Base-by-base conservation (phyloP, 2,888 invertebrate species). In the Amphimallon solstitiale region DNA sequence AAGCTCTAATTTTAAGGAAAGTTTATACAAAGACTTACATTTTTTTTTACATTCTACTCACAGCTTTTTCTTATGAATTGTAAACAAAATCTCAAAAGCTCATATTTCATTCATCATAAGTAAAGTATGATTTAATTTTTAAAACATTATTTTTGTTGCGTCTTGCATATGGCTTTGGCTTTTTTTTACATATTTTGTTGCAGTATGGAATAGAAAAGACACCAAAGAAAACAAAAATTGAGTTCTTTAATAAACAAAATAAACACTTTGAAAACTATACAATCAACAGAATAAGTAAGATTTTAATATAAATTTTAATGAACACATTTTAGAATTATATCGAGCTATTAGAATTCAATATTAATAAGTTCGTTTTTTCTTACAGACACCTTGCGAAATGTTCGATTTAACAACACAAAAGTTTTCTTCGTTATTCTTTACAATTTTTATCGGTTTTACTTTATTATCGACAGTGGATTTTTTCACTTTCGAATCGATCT, bases 401-500 rank as follows among this genome's bases (percentile, higher is more conserved):
- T 37, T 17, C 2, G 21, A 45, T 38, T 34, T 56, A 45, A 66
- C 56, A 37, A 67, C 59, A 6, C 56, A 45, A 46, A 67, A 67
- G 63, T 67, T 46, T 23, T 38, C 23, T 5, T 67, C 67, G 9
- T 29, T 45, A 63, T 63, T 63, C 29, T 67, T 67, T 34, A 63
- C 45, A 23, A 67, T 67, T 19, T 63, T 67, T 6, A 67, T 56
- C 1, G 67, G 63, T 48, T 67, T 67, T 5, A 67, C 40, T 34
- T 51, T 48, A 29, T 34, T 17, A 12, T 63, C 51, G n/a, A 17
- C n/a, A 2, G 37, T 9, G 4, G 46, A 10, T 12, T 48, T 54
- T 17, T 29, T 46, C 43, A 51, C 49, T 46, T 63, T 59, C 6
- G 23, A 21, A 51, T 67, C 67, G 0, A 78, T 75, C 38, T 78